Conservation (phyloP, 2,888 invertebrate genomes). For the Halictus ligatus region DNA sequence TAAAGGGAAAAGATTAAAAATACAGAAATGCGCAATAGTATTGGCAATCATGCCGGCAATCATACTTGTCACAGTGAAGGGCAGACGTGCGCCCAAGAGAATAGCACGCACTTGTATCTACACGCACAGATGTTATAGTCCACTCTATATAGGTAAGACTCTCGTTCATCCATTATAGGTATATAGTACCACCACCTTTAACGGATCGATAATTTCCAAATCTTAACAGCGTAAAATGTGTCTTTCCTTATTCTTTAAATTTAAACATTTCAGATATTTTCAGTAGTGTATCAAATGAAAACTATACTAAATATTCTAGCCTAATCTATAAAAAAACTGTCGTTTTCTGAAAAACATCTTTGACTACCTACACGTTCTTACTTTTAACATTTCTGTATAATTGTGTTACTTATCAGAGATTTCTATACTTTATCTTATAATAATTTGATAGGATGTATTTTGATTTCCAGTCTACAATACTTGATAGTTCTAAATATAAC, state of each 20-base stretch:
- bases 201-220: constrained; percentile 44
- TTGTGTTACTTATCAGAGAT: neutral
- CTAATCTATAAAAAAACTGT: neutral
- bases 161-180: constrained; percentile 34
- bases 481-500: neutral
- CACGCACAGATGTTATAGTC: constrained; percentile 42
- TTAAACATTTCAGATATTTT: neutral
- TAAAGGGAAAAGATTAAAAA: neutral
- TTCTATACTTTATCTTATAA: neutral
- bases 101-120: constrained; percentile 71
- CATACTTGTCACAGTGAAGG: constrained; percentile 66
- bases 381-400: neutral
- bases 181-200: constrained; percentile 38
- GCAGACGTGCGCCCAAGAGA: constrained; percentile 81
- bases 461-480: neutral
- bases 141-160: constrained; percentile 31
- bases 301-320: neutral
- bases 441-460: neutral
- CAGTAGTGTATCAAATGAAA: neutral
- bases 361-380: neutral
- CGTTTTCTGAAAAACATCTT: neutral
- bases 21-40: constrained; percentile 13
- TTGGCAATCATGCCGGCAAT: constrained; percentile 27
- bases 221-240: constrained; percentile 22
- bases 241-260: neutral